Base-by-base conservation (phyloP, 2,888 invertebrate species). In the Rotaria macrura region DNA sequence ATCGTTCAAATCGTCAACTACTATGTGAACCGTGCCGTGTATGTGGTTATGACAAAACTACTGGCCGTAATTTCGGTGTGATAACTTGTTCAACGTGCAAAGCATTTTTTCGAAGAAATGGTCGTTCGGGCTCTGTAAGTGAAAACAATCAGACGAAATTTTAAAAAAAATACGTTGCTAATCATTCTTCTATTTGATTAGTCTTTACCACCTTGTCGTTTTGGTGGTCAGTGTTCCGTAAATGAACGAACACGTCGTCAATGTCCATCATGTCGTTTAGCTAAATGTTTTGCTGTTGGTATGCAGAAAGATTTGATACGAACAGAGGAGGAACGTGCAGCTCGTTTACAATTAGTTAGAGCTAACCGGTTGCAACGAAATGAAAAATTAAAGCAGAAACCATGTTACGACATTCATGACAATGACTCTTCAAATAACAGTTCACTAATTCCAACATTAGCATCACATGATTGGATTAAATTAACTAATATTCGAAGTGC, bases 281-380 rank as follows among this genome's bases (percentile, higher is more conserved):
- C 89, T 55, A 89, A 89, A 86, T 90, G 90, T 86, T 89, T 89
- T 86, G 89, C 89, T 88, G 90, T 90, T 72, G 90, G 90, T 74
- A 90, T 90, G 90, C 89, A 89, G 86, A 89, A 89, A 89, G 65
- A 65, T 65, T 34, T 65, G 7, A 65, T 65, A 34, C 34, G 65
- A 17, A 65, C 65, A 17, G 65, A 65, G 6, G 65, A 65, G 20
- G 65, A 65, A 65, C 65, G 65, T 65, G 65, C 65, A 6, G 65
- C 65, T 4, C 65, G 65, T 2, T 34, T 65, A 34, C 34, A 65
- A 65, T 34, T 65, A 65, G 65, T 65, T 34, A 65, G 20, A 65
- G 29, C 34, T 5, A 65, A 65, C 9, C 65, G 65, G 20, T 20
- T 65, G 38, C 29, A 29, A 34, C 34, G 65, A 65, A 2, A 5